phyloP scores from a whole-genome alignment of 2,797 vertebrate genomes.

The Fistularia tabacaria region DNA sequence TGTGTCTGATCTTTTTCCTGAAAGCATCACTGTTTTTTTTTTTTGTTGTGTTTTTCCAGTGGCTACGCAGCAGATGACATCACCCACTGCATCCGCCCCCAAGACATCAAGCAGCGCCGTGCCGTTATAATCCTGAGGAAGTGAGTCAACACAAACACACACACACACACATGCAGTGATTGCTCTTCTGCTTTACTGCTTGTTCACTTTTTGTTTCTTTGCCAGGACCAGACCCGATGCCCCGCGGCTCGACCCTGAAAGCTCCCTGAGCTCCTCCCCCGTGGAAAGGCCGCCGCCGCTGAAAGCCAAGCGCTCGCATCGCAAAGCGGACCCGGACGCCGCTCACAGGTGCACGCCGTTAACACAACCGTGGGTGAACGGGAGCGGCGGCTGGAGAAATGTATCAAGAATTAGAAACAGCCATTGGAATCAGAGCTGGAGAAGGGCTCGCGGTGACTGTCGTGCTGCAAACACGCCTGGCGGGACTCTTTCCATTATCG shows the following conservation, averaged over 20 bases:
- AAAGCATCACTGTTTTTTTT: not conserved
- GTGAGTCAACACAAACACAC: constrained; percentile 72
- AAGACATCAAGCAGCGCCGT: constrained; percentile 95
- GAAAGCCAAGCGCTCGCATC: constrained; percentile 93
- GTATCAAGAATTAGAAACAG: too few relatives aligned
- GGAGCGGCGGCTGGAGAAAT: too few relatives aligned
- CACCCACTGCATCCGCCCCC: constrained; percentile 96
- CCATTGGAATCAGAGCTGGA: too few relatives aligned
- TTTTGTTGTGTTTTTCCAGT: constrained; percentile 70
- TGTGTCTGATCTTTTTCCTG: not conserved
- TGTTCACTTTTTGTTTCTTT: not conserved
- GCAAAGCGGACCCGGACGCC: constrained; percentile 91
- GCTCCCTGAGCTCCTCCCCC: constrained; percentile 72
- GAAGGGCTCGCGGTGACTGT: too few relatives aligned
- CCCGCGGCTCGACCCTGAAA: constrained; percentile 86
- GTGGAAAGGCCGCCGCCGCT: constrained; percentile 80
- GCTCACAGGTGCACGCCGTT: constrained; percentile 84
- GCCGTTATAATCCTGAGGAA: constrained; percentile 98
- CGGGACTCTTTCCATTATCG: too few relatives aligned
- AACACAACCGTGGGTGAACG: too few relatives aligned
- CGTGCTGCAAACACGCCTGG: too few relatives aligned
- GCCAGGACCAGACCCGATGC: constrained; percentile 92
- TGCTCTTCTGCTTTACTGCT: not conserved
- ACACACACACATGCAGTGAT: not conserved
- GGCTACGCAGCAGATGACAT: constrained; percentile 98